phyloP scores from a whole-genome alignment of 2,797 vertebrate genomes.

The Sandelia bainsii region DNA sequence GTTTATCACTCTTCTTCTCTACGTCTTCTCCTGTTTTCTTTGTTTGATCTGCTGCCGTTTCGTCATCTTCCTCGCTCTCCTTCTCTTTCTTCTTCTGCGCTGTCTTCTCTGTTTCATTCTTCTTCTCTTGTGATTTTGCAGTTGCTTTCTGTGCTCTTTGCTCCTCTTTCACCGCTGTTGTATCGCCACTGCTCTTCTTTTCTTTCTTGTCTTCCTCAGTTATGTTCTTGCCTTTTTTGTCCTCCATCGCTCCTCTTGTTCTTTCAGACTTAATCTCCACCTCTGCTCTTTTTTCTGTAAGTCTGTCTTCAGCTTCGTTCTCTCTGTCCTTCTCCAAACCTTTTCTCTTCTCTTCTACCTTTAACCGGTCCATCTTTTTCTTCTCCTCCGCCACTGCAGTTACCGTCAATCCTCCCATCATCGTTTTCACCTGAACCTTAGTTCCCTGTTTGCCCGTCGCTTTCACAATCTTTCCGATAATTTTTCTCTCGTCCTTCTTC shows the following conservation, averaged over 20 bases:
- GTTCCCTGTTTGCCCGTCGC: constrained; percentile 29
- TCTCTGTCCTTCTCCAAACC: not conserved
- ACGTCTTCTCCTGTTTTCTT: accelerated
- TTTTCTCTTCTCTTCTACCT: constrained; percentile 1
- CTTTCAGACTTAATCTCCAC: constrained; percentile 8
- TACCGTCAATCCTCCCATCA: constrained; percentile 47
- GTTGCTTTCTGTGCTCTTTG: not conserved
- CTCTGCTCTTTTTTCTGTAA: not conserved
- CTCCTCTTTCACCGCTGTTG: accelerated
- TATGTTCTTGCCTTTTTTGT: not conserved
- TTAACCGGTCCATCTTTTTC: constrained; percentile 13
- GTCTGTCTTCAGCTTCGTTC: not conserved
- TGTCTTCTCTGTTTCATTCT: not conserved
- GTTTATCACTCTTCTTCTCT: not conserved
- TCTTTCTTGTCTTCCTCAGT: not conserved
- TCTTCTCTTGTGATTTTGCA: not conserved
- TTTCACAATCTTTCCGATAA: constrained; percentile 79
- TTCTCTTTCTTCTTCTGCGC: not conserved
- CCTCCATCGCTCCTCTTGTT: not conserved
- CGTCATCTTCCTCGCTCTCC: not conserved
- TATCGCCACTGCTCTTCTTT: not conserved
- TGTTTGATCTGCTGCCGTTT: accelerated
- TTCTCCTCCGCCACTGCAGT: not conserved
- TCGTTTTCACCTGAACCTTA: constrained; percentile 70
- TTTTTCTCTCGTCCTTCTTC: constrained; percentile 62